Evolutionary conservation across 2,797 vertebrate species (phyloP).

Genomic region (Clarias laeviceps): DNA sequence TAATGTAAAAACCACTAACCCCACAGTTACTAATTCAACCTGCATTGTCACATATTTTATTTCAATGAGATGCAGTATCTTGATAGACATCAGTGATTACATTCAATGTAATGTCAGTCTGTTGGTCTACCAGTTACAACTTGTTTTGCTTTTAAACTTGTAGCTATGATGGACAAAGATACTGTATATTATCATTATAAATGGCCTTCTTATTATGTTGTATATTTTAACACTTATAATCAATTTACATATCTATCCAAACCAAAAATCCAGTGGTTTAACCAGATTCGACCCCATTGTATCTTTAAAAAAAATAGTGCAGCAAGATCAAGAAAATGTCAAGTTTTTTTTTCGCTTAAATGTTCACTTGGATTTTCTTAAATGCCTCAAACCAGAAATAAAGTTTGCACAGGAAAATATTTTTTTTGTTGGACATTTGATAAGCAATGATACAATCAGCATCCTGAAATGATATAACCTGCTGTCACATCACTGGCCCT

Average conservation of each 20-base stretch:
- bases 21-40: neutral
- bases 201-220: neutral
- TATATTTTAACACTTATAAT: neutral
- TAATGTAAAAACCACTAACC: neutral
- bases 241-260: neutral
- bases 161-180: neutral
- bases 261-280: neutral
- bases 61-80: neutral
- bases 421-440: neutral
- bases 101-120: too few species aligned
- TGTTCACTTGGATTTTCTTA: neutral
- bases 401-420: neutral
- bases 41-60: neutral
- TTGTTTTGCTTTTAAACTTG: neutral
- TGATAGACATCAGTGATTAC: neutral
- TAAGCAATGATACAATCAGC: neutral
- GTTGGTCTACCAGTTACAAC: neutral
- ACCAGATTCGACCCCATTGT: neutral
- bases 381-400: neutral
- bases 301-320: neutral
- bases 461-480: neutral
- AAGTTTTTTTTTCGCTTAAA: neutral
- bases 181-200: neutral
- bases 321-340: neutral
- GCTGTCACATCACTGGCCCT: neutral